Evolutionary conservation across 2,888 invertebrate species (phyloP), one percentile per base, ranked within the genome.

Genomic region (Heliconius cydno): DNA sequence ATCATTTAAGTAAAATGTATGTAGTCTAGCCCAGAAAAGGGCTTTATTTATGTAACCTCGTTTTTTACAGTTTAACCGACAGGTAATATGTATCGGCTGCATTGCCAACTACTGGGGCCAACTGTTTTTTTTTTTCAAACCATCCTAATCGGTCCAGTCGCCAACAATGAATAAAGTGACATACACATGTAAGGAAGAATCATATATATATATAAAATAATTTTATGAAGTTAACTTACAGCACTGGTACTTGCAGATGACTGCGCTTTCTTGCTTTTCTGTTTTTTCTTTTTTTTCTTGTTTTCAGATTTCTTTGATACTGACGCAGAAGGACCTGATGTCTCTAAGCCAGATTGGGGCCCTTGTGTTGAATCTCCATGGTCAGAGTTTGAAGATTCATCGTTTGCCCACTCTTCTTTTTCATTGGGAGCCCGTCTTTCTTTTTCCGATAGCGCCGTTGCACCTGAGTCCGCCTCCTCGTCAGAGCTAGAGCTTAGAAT

Each of bases 401-500:
- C 28, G 2, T 28, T 65, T 13, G 15, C 65, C 65, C 28, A 65
- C 13, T 68, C 67, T 34, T 34, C 41, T 12, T 70, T 41, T 25
- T 70, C 41, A 70, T 70, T 15, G 1, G 25, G 68, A 41, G 38
- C 12, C 15, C n/a, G 22, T 13, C n/a, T 57, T 34, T 73, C 72
- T 5, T 57, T 60, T 13, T 73, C 60, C 4, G 60, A 13, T 15
- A 25, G n/a, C 13, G 57, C 13, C 22, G 30, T n/a, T 34, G 22
- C 72, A 5, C 34, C 57, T 10, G 34, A 57, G 7, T 60, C 34
- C n/a, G 3, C 38, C 34, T 73, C 73, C 22, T 73, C 73, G n/a
- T 60, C 73, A 9, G 73, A 73, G 34, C 72, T 73, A 57, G 19
- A 34, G 73, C 73, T 73, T n/a, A 73, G n/a, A 30, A 34, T 13